Percentiles rank a stretch among this genome's conserved stretches.
phyloP scores from a whole-genome alignment of 2,113 vertebrate genomes.

The Dissostichus mawsoni region DNA sequence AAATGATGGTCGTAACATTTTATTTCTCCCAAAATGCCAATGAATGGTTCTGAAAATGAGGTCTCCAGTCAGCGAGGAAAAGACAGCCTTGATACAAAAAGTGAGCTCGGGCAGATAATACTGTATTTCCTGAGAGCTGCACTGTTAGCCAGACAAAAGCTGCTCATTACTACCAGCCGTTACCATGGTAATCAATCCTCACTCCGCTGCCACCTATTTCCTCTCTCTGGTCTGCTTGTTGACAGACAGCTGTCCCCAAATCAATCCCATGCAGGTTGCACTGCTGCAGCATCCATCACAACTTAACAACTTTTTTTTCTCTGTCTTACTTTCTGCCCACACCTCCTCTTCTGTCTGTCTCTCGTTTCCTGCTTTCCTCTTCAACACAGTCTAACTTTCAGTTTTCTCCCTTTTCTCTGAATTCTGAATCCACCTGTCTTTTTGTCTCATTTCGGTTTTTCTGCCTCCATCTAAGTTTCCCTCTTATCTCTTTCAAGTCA shows the following conservation, averaged over 20 bases:
- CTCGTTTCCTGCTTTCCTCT: conserved; percentile 12
- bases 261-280: conserved; percentile 57
- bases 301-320: conserved; percentile 40
- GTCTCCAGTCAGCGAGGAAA: conserved; percentile 18
- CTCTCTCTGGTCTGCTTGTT: conserved; percentile 43
- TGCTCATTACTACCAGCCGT: conserved; percentile 48
- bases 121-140: conserved; percentile 20
- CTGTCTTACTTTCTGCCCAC: conserved; percentile 4
- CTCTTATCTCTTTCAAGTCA: background rate
- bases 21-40: conserved; percentile 32
- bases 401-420: background rate
- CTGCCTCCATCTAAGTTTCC: background rate
- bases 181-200: conserved; percentile 49
- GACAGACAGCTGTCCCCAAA: conserved; percentile 61
- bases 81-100: background rate
- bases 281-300: conserved; percentile 58
- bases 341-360: background rate
- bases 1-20: conserved; percentile 46
- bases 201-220: conserved; percentile 37
- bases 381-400: background rate
- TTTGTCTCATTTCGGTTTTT: background rate
- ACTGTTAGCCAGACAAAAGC: conserved; percentile 16
- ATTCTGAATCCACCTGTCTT: background rate
- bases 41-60: conserved; percentile 23
- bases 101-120: conserved; percentile 14